Evolutionary conservation across 2,113 vertebrate genomes (phyloP).

Genomic region (Oryzias celebensis): DNA sequence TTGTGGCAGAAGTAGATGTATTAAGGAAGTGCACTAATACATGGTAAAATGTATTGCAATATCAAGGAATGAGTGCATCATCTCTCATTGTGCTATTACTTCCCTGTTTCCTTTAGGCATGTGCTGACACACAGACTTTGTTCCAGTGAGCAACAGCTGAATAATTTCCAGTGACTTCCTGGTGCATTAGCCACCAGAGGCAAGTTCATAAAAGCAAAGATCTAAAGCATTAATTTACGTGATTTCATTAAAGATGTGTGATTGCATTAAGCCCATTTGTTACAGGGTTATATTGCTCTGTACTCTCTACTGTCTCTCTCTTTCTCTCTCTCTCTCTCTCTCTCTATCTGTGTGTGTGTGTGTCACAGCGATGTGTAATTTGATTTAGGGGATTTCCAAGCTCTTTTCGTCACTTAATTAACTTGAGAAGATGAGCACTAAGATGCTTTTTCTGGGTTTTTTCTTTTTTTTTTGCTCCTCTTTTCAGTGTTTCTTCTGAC

Average conservation of each 20-base stretch:
- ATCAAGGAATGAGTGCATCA: conserved; percentile 70
- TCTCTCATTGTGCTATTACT: conserved; percentile 67
- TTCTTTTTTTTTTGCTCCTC: conserved; percentile 3
- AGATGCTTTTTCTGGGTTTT: not conserved
- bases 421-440: conserved; percentile 37
- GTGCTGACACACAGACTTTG: conserved; percentile 68
- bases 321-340: conserved; percentile 9
- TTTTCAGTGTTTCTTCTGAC: conserved; percentile 42
- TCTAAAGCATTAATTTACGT: conserved; percentile 73
- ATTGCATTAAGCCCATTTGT: conserved; percentile 64
- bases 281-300: conserved; percentile 29
- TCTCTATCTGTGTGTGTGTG: conserved; percentile 35
- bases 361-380: conserved; percentile 52
- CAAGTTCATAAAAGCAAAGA: conserved; percentile 72
- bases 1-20: conserved; percentile 43
- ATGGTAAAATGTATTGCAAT: conserved; percentile 46
- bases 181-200: conserved; percentile 67
- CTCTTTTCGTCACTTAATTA: conserved; percentile 69
- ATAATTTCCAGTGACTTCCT: conserved; percentile 73
- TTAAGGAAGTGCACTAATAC: conserved; percentile 46
- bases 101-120: conserved; percentile 64
- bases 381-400: conserved; percentile 64
- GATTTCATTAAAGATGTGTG: conserved; percentile 73
- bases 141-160: conserved; percentile 60
- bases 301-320: not conserved